Base-by-base conservation (phyloP, 2,888 invertebrate species). In the Esperia sulphurella region DNA sequence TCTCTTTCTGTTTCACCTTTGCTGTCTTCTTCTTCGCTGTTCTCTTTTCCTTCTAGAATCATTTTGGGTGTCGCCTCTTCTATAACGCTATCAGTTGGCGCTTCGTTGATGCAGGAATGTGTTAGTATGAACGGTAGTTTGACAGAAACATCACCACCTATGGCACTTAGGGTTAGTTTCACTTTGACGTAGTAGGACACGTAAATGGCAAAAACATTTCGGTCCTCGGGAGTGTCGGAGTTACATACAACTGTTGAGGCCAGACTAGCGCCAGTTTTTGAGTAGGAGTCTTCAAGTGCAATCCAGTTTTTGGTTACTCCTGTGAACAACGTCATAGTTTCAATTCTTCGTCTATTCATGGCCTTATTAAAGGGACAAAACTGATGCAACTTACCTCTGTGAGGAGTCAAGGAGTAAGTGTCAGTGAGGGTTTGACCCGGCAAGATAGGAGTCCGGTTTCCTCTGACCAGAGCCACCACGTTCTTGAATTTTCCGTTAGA, bases 401-500 rank as follows among this genome's bases (percentile, higher is more conserved):
- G 92, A 0, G 96, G 96, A 12, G 92, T 91, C 12, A 96, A 82
- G 0, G 89, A 90, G 73, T 94, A 95, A 4, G 91, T 92, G 55
- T 93, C 92, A 14, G 91, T 91, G 40, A 94, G 81, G 0, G 89
- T 90, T 14, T 92, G 91, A 0, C 94, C 93, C 0, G 95, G 93
- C 35, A 91, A 79, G 6, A 96, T 91, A 0, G 94, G 94, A 0
- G 93, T 92, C 52, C 90, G 92, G 51, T 92, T 90, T 41, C 77
- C 91, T 66, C 70, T 79, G 8, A 92, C 84, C 41, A 92, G 77
- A 1, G 96, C 96, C 0, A 97, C 96, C n/a, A 96, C 94, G 77
- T 97, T 97, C 84, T 97, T 97, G 88, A 97, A 97, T 83, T 97
- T 97, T 0, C 97, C 97, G 68, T 97, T 96, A 59, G 97, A 97